These are phyloP conservation scores for Alsophila aescularia DNA, from an alignment of 2,888 invertebrate species.

Conservation along the genomic window DNA sequence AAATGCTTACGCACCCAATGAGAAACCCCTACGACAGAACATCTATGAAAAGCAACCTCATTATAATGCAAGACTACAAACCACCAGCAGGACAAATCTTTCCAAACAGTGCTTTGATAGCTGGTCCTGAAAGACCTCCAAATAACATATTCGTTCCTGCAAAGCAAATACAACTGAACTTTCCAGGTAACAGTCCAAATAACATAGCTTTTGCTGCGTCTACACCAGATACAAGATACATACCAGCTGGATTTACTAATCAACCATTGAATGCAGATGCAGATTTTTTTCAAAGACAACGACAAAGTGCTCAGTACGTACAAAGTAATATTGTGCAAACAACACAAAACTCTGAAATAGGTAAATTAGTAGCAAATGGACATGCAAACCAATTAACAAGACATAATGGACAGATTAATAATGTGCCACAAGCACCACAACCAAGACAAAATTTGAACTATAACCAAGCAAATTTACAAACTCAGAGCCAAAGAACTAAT, in stretches of 20 bases:
- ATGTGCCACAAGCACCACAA: conserved; percentile 40
- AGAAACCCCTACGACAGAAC: conserved; percentile 68
- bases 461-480: conserved; percentile 39
- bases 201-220: conserved; percentile 64
- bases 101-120: conserved; percentile 62
- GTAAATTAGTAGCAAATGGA: conserved; percentile 50
- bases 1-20: conserved; percentile 83
- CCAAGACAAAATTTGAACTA: conserved; percentile 49
- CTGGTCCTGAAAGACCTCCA: conserved; percentile 59
- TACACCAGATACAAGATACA: conserved; percentile 66
- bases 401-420: conserved; percentile 15
- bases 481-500: conserved; percentile 45
- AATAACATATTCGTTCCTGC: conserved; percentile 64
- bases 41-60: conserved; percentile 62
- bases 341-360: conserved; percentile 43
- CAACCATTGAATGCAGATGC: conserved; percentile 44
- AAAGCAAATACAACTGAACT: conserved; percentile 60
- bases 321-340: conserved; percentile 49
- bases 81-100: conserved; percentile 72
- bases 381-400: conserved; percentile 40
- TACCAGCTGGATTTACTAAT: conserved; percentile 54
- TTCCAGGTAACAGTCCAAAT: conserved; percentile 50
- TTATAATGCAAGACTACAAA: conserved; percentile 76
- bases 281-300: conserved; percentile 62
- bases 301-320: conserved; percentile 53